Base-by-base conservation (phyloP, 2,113 vertebrate genomes). In the Coryphaenoides rupestris region DNA sequence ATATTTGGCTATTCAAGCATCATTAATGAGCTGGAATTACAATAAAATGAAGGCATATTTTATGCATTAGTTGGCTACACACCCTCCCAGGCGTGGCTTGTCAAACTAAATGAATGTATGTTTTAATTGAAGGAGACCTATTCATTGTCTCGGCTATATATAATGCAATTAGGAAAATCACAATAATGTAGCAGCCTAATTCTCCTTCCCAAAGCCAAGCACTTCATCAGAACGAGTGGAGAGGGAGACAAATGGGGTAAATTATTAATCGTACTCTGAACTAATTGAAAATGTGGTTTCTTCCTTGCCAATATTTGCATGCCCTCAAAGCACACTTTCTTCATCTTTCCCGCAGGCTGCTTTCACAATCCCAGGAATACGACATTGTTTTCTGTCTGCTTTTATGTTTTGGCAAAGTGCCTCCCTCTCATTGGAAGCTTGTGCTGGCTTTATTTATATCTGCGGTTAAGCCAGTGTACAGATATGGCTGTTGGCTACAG, bases 201-300 rank as follows among this genome's bases (percentile, higher is more conserved):
- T 63, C 52, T 14, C 33, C 22, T 60, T 21, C 54, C 47, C 46
- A 24, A 26, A 55, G 66, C 17, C 9, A 26, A 24, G 16, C 12
- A 57, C 57, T 46, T 58, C 54, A 61, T 21, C 55, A 33, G 47
- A 68, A 60, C 50, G 19, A 58, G 19, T n/a, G 59, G 15, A 59
- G 50, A 58, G 21, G n/a, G 24, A 24, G 16, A 64, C 0, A 21
- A 68, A 61, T 60, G 19, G 2, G 52, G 55, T 70, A 21, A 74
- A 71, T 72, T 63, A 66, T 76, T 58, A 62, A 70, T 57, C 47
- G 2, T 5, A 28, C 23, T 65, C 46, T 16, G 40, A 68, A 45
- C 55, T 70, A 68, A 77, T 77, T 76, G 46, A 69, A 61, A 57
- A 68, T 61, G 33, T 56, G 28, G 19, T 19, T 62, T 28, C 33